Conservation (phyloP, 2,888 invertebrate species). For the Teleogryllus oceanicus region DNA sequence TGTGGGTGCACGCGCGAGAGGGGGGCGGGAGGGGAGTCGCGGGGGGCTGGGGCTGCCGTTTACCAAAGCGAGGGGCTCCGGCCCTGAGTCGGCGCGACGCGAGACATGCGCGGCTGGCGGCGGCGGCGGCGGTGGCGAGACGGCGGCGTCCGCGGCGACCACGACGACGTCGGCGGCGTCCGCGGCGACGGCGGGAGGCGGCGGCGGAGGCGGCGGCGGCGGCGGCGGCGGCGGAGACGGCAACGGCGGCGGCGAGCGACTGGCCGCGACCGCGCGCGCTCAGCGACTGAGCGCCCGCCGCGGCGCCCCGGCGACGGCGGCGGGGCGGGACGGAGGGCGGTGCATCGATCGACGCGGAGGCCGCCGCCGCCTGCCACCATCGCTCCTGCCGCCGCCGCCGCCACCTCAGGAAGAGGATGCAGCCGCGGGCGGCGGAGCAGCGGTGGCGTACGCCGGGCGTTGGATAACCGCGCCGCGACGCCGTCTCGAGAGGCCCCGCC, state of each 20-base stretch:
- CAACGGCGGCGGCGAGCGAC: too few species aligned
- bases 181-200: too few species aligned
- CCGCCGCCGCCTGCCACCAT: background rate
- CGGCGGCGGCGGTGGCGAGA: too few species aligned
- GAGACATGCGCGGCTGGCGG: background rate
- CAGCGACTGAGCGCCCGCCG: too few species aligned
- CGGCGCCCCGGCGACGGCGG: too few species aligned
- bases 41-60: background rate
- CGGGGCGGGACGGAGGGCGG: background rate
- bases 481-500: too few species aligned
- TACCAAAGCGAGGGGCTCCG: background rate
- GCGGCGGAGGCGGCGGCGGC: too few species aligned
- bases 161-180: background rate
- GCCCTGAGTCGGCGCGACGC: background rate
- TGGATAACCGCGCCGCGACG: too few species aligned
- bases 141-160: background rate
- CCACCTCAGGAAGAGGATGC: background rate
- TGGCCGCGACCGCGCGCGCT: too few species aligned
- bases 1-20: background rate
- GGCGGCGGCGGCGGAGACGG: too few species aligned
- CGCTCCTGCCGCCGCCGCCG: background rate
- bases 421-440: too few species aligned
- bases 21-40: background rate
- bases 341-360: background rate
- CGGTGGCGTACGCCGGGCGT: too few species aligned